Base-by-base conservation (phyloP, 2,797 vertebrate species). In the Parauchenoglanis ngamensis region DNA sequence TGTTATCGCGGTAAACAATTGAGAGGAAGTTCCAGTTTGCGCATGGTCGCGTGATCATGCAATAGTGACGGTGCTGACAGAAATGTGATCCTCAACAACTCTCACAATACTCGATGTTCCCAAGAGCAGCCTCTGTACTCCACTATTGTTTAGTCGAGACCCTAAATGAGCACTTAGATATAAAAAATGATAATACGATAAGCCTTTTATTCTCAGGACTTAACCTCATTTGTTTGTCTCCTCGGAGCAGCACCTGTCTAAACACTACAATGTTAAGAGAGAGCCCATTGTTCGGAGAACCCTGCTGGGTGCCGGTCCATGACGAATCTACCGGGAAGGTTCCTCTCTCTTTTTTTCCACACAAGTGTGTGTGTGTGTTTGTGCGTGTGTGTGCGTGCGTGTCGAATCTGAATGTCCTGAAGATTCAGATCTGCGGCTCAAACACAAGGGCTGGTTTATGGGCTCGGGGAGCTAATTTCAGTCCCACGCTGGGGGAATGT, bases 241-340 rank as follows among this genome's bases (percentile, higher is more conserved):
- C 91, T 89, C 87, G 90, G 92, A 93, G 92, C 91, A 94, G 89
- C 93, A 94, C 92, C 92, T 94, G 92, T 94, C 90, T 85, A 91
- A 94, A 93, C 92, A 93, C 23, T 89, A 84, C 90, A 89, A 92
- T 91, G 90, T 83, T 59, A 54, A 73, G 83, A 84, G 59, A 56
- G 84, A 54, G 80, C 73, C 90, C 88, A 93, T 92, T 93, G 92
- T 93, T 92, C 68, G 61, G 73, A 15, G 85, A 83, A 90, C 87
- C 92, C 92, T 90, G 88, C 77, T 89, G 92, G 88, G 88, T 88
- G 82, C 65, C 13, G 46, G 73, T 89, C 87, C 85, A 85, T 94
- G 90, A 91, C 63, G 72, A 89, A 89, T 90, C 85, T 83, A 67
- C 78, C 40, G 54, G 77, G 85, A 86, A 79, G 59, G 63, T 52